These are phyloP conservation scores for Callipepla californica DNA, from an alignment of 2,113 vertebrate genomes.

Conservation along the genomic window DNA sequence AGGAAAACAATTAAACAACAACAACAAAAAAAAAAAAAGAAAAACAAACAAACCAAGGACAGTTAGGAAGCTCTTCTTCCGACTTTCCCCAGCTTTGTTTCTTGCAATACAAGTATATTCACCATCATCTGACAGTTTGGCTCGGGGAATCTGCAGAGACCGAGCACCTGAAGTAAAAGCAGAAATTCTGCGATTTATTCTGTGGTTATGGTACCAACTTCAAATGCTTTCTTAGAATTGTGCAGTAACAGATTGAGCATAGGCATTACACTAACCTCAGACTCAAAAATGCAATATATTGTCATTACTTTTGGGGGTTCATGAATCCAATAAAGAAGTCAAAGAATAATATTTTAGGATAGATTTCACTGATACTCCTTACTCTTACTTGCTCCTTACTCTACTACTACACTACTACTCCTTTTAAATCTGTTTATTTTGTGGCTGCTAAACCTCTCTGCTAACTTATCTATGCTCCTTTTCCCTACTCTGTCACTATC, in stretches of 20 bases:
- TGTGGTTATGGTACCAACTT: background rate
- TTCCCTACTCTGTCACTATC: background rate
- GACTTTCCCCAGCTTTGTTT: slow-evolving; percentile 91
- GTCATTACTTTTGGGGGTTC: background rate
- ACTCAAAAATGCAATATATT: background rate
- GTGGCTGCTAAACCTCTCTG: background rate
- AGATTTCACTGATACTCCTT: background rate
- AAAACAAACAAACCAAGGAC: slow-evolving; percentile 86
- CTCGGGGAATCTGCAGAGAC: slow-evolving; percentile 89
- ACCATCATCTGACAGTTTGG: slow-evolving; percentile 90
- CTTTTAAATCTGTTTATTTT: background rate
- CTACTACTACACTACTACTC: background rate
- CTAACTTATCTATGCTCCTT: background rate
- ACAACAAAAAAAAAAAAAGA: background rate
- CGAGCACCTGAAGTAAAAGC: slow-evolving; percentile 83
- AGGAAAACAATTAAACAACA: background rate
- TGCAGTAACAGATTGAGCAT: background rate
- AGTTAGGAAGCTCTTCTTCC: slow-evolving; percentile 88
- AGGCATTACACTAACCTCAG: background rate
- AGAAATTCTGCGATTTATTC: background rate
- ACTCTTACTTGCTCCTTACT: too few species aligned
- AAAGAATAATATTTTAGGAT: background rate
- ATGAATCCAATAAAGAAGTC: background rate
- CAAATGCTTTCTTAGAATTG: background rate
- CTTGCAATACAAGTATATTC: slow-evolving; percentile 92